phyloP scores from a whole-genome alignment of 2,113 vertebrate species.

The Paradisaea rubra region DNA sequence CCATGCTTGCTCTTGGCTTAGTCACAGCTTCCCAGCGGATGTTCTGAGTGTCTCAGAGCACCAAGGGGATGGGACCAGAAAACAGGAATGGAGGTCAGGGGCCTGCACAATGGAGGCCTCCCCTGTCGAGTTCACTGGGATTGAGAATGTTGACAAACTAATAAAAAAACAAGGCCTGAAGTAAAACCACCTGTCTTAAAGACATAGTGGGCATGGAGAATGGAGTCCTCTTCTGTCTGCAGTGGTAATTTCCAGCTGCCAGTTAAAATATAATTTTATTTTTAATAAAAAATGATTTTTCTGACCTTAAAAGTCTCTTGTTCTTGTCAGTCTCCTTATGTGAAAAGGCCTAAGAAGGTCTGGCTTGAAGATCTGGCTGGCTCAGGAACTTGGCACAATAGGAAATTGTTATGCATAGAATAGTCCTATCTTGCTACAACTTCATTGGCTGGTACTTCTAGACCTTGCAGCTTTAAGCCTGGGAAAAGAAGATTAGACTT shows the following conservation, averaged over 20 bases:
- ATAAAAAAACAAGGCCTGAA: rapidly evolving
- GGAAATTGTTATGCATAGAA: rapidly evolving
- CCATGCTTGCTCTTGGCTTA: not conserved
- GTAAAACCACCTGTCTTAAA: rapidly evolving
- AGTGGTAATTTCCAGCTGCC: not conserved
- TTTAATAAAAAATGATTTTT: not conserved
- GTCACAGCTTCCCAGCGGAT: not conserved
- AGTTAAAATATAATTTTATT: not conserved
- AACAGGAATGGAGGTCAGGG: rapidly evolving
- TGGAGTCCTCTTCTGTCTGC: not conserved
- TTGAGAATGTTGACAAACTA: not conserved
- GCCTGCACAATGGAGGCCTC: rapidly evolving
- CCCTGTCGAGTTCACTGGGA: not conserved
- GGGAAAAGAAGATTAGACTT: not conserved
- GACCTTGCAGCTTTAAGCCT: not conserved
- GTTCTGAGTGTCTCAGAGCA: not conserved
- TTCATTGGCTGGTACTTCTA: not conserved
- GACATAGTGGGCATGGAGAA: not conserved
- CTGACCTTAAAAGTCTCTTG: not conserved
- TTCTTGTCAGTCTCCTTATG: not conserved
- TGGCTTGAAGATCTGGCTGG: not conserved
- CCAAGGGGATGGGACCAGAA: rapidly evolving
- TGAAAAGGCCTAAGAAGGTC: not conserved
- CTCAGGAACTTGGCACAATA: not conserved
- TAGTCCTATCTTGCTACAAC: not conserved